Evolutionary conservation across 1,140 invertebrate species (phyloP).

Genomic region (Thaumetopoea pityocampa): DNA sequence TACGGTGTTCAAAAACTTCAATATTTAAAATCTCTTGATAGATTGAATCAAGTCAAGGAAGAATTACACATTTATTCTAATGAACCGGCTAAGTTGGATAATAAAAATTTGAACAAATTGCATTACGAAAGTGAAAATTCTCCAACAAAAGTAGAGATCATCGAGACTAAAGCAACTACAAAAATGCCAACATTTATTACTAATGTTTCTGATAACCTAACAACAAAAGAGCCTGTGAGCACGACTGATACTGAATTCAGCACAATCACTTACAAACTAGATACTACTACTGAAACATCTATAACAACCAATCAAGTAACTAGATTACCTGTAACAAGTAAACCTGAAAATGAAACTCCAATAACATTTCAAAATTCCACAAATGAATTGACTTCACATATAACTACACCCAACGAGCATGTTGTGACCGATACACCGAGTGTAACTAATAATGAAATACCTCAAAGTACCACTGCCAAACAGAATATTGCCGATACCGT

Average conservation of each 20-base stretch:
- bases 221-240: no score
- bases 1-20: slow-evolving; percentile 62
- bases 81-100: slow-evolving; percentile 34
- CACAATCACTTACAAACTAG: no score
- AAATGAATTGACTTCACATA: slow-evolving; percentile 29
- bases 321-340: slow-evolving; percentile 19
- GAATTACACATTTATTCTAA: slow-evolving; percentile 54
- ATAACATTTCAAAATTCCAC: slow-evolving; percentile 23
- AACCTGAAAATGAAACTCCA: no score
- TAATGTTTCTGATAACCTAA: no score
- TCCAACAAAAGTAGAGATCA: not conserved
- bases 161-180: not conserved
- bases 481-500: slow-evolving; percentile 30
- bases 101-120: slow-evolving; percentile 41
- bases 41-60: slow-evolving; percentile 51
- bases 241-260: no score
- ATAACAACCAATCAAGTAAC: slow-evolving; percentile 7
- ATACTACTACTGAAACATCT: slow-evolving; percentile 15
- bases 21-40: slow-evolving; percentile 53
- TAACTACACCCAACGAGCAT: slow-evolving; percentile 35
- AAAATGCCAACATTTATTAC: slow-evolving; percentile 11
- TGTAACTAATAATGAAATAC: slow-evolving; percentile 42
- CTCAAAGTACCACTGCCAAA: slow-evolving; percentile 18
- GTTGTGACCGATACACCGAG: slow-evolving; percentile 33
- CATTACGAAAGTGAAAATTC: slow-evolving; percentile 44